Evolutionary conservation across 2,113 vertebrate species (phyloP).

Genomic region (Tachycineta bicolor): DNA sequence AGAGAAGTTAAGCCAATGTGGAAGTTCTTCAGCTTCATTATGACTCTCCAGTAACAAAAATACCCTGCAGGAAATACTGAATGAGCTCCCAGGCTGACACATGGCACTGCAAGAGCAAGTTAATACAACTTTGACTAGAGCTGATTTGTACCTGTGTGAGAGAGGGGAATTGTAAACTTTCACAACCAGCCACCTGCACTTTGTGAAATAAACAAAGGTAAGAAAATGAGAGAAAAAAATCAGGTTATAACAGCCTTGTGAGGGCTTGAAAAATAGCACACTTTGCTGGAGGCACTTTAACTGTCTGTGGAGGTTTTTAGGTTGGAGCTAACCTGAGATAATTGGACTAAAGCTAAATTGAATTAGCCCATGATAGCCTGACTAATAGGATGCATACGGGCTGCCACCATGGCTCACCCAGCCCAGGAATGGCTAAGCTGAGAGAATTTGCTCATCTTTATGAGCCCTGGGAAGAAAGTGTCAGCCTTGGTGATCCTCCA

Average conservation of each 20-base stretch:
- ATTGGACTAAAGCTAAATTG: slow-evolving; percentile 16
- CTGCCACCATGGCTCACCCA: background rate
- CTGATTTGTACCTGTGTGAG: background rate
- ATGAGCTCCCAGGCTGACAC: background rate
- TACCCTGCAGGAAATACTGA: background rate
- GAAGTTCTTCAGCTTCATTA: background rate
- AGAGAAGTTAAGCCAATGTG: background rate
- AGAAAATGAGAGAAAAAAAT: background rate
- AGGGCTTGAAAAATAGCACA: background rate
- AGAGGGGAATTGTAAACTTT: background rate
- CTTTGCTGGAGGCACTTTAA: background rate
- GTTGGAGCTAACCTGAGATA: background rate
- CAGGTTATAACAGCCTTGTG: background rate
- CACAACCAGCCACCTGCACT: background rate
- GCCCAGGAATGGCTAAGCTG: background rate
- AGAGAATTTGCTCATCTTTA: background rate
- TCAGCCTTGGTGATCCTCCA: background rate
- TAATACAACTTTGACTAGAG: background rate
- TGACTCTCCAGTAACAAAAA: background rate
- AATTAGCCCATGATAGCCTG: background rate
- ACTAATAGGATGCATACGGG: background rate
- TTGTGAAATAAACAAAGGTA: background rate
- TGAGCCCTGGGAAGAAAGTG: background rate
- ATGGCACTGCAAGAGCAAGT: too few relatives aligned
- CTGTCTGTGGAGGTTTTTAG: background rate